Evolutionary conservation across 2,113 vertebrate genomes (phyloP), one percentile per base, ranked within the genome.

Genomic region (Engraulis encrasicolus): DNA sequence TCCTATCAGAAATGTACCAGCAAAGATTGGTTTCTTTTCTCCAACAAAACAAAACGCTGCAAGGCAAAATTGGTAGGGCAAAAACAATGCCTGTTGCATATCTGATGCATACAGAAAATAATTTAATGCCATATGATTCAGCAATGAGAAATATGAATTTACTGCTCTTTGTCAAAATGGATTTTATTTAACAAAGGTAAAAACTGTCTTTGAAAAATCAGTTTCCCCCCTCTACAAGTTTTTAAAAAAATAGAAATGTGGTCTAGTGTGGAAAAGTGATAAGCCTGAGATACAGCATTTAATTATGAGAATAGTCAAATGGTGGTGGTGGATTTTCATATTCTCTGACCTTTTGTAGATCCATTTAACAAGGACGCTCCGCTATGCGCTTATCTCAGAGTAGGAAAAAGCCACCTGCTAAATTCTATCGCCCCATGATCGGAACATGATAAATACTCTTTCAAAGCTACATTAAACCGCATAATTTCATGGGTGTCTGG

Each of bases 401-500:
- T 40, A 78, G 78, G 86, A 88, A 89, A 78, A 82, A 84, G 74
- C 27, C 79, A 79, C 54, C 84, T 81, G 83, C 78, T 81, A 84
- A 71, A 83, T 31, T 40, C 34, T 78, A 85, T 82, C 82, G 82
- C 77, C 66, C 27, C 66, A 74, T 78, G 88, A 88, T 90, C 88
- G 87, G 80, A 89, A 86, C 81, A 86, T 92, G 90, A 93, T 93
- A 93, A 93, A 93, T 91, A 90, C 86, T 88, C 84, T 80, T 88
- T 91, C 88, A 92, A 91, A 89, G 92, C 87, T 5, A 82, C 91
- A 91, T 93, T 94, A 91, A 92, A 90, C 87, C 86, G 89, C 90
- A 91, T 91, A 80, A 91, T 93, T 93, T 92, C 89, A 92, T 89
- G 89, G 66, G 88, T 84, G 86, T 82, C 86, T 91, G 87, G 86